Evolutionary conservation across 1,140 invertebrate species (phyloP).

Genomic region (Ruditapes philippinarum): DNA sequence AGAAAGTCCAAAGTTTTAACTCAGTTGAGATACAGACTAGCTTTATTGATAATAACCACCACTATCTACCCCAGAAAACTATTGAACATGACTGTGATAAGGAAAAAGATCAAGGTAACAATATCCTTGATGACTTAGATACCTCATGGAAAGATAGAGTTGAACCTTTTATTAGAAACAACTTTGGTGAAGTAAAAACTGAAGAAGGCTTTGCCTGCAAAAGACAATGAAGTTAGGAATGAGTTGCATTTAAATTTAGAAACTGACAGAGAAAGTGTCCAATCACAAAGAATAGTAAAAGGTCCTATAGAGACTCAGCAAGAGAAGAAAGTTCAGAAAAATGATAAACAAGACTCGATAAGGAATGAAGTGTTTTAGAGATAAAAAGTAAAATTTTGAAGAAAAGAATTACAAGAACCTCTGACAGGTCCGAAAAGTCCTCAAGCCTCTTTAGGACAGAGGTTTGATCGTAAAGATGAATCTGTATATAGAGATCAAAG

Average conservation of each 20-base stretch:
- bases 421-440: neutral
- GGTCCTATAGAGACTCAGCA: neutral
- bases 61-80: neutral
- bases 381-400: no score
- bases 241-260: conserved; percentile 37
- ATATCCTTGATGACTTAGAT: conserved; percentile 38
- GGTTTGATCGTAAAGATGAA: neutral
- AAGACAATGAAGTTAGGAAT: no score
- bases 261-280: neutral
- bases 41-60: conserved; percentile 6
- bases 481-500: neutral
- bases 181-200: neutral
- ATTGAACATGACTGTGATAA: neutral
- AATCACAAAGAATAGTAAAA: neutral
- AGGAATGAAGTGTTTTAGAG: neutral
- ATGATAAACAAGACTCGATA: neutral
- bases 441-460: neutral
- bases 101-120: neutral
- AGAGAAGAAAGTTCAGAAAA: neutral
- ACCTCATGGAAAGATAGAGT: conserved; percentile 47
- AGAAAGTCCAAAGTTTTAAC: conserved; percentile 21
- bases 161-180: conserved; percentile 21
- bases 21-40: conserved; percentile 41
- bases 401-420: neutral
- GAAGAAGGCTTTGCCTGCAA: neutral